Evolutionary conservation across 1,140 invertebrate species (phyloP).

Genomic region (Neodiprion fabricii): DNA sequence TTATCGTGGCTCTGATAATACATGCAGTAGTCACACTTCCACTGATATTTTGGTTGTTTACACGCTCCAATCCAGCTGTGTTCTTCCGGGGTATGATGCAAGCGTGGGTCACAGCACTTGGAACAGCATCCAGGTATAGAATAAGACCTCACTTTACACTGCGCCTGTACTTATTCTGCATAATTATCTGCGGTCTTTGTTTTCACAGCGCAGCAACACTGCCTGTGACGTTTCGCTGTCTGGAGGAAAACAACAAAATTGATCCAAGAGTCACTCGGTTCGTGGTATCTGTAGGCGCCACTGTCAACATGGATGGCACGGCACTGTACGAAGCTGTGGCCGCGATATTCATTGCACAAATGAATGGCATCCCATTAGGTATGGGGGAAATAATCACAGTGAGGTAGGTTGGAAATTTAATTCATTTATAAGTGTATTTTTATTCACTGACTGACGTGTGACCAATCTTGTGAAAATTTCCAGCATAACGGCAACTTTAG

Average conservation of each 20-base stretch:
- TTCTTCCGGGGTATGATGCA: conserved; percentile 70
- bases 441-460: conserved; percentile 14
- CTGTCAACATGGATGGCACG: conserved; percentile 78
- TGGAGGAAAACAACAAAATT: conserved; percentile 78
- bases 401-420: conserved; percentile 56
- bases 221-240: conserved; percentile 77
- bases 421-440: conserved; percentile 12
- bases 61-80: conserved; percentile 68
- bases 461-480: conserved; percentile 25
- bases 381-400: conserved; percentile 67
- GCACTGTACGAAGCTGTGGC: conserved; percentile 76
- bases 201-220: conserved; percentile 72
- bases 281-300: conserved; percentile 71
- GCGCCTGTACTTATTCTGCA: neutral
- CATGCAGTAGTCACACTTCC: conserved; percentile 72
- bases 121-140: conserved; percentile 71
- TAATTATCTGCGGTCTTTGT: neutral
- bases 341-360: conserved; percentile 76
- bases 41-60: conserved; percentile 68
- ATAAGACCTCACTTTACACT: conserved; percentile 30
- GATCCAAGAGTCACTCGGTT: conserved; percentile 76
- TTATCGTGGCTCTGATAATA: conserved; percentile 69
- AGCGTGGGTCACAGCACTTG: conserved; percentile 73
- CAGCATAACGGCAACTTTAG: conserved; percentile 76
- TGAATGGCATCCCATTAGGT: conserved; percentile 68